Percentiles rank a stretch among this genome's conserved stretches.
Evolutionary conservation across 2,113 vertebrate species (phyloP).

Genomic region (Corythaixoides concolor): DNA sequence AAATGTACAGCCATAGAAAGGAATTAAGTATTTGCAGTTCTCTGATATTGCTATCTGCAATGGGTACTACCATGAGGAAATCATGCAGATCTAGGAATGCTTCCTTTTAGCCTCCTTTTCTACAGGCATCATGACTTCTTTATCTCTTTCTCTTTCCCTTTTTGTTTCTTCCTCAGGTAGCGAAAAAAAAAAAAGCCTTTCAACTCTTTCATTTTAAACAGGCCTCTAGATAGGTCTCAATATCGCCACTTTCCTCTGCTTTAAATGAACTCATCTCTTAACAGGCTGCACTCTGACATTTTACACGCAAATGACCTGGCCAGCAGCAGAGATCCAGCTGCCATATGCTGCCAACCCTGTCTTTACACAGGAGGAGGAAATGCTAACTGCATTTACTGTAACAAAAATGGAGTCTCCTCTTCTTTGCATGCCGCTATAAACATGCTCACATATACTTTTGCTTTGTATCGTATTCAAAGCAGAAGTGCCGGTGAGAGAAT

Average conservation of each 20-base stretch:
- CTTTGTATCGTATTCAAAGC: not conserved
- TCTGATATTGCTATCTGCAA: not conserved
- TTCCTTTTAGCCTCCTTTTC: not conserved
- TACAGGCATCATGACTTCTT: not conserved
- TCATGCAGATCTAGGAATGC: not conserved
- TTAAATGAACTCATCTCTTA: not conserved
- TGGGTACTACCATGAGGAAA: not conserved
- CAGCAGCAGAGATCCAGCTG: not conserved
- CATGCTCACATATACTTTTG: not conserved
- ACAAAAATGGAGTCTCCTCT: not conserved
- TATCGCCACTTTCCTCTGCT: not conserved
- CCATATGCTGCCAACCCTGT: not conserved
- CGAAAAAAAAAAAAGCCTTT: not conserved
- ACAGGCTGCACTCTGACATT: not conserved
- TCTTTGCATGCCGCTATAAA: not conserved
- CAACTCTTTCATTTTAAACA: not conserved
- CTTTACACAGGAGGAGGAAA: not conserved
- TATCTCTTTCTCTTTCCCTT: not conserved
- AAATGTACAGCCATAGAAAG: not conserved
- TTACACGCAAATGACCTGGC: not conserved
- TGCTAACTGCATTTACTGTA: not conserved
- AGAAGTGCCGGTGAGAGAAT: not conserved
- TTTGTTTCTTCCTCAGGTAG: not conserved
- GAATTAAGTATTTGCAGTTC: not conserved
- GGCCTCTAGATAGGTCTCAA: not conserved